phyloP scores from a whole-genome alignment of 2,888 invertebrate genomes.

The Agonopterix arenella region DNA sequence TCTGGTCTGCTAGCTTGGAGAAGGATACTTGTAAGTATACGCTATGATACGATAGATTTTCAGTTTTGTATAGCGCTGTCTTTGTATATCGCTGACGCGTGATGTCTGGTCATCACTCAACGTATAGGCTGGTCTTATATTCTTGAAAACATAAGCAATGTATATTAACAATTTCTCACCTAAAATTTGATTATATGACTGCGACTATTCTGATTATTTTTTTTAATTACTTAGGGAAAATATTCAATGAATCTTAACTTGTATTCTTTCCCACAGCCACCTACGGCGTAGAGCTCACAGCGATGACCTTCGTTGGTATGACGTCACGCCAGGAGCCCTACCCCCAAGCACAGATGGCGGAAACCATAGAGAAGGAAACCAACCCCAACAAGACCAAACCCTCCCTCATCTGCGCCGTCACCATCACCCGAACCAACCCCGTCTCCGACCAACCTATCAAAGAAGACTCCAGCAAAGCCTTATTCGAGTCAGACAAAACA shows the following conservation, averaged over 20 bases:
- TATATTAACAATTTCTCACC: too few relatives aligned
- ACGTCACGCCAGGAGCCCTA: constrained; percentile 51
- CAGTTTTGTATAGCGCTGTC: too few relatives aligned
- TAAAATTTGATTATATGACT: too few relatives aligned
- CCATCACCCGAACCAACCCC: constrained; percentile 47
- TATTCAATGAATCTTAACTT: neutral
- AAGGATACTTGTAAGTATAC: constrained; percentile 63
- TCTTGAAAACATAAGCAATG: too few relatives aligned
- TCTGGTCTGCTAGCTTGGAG: constrained; percentile 65
- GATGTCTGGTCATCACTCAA: too few relatives aligned
- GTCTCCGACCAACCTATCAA: constrained; percentile 49
- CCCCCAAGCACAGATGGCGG: constrained; percentile 47
- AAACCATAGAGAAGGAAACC: constrained; percentile 51
- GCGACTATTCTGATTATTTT: too few relatives aligned
- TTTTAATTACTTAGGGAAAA: too few relatives aligned
- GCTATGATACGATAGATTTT: neutral
- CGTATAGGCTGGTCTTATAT: too few relatives aligned
- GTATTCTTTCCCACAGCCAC: constrained; percentile 38
- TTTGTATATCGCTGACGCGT: too few relatives aligned
- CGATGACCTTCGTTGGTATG: constrained; percentile 66
- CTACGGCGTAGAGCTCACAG: constrained; percentile 60
- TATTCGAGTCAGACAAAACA: constrained; percentile 54
- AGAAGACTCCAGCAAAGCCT: constrained; percentile 59
- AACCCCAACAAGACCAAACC: constrained; percentile 50
- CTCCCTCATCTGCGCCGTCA: constrained; percentile 59